Conservation (phyloP, 2,888 invertebrate genomes). For the Leptopilina myrica region DNA sequence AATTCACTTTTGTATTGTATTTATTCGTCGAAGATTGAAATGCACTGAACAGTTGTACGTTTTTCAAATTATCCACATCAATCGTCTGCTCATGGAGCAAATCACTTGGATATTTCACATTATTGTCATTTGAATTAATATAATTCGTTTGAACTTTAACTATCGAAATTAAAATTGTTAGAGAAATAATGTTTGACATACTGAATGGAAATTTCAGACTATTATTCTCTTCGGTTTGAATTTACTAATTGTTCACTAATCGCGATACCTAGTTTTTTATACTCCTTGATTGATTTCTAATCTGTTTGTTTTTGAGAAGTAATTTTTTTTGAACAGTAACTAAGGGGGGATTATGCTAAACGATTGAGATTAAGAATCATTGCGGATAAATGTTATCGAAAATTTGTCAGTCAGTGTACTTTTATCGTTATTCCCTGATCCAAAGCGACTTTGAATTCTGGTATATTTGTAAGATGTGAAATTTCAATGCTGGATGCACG, state of each 20-base stretch:
- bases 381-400: not conserved
- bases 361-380: no score
- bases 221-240: not conserved
- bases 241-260: not conserved
- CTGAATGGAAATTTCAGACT: not conserved
- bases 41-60: not conserved
- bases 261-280: not conserved
- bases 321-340: no score
- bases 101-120: not conserved
- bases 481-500: constrained; percentile 25
- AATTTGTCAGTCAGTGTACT: not conserved
- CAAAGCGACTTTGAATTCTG: not conserved
- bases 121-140: not conserved
- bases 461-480: constrained; percentile 26
- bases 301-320: not conserved
- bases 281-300: constrained; percentile 1
- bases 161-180: not conserved
- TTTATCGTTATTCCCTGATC: not conserved
- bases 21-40: not conserved
- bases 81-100: not conserved
- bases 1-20: constrained; percentile 7
- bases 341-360: no score
- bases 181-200: not conserved
- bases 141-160: not conserved
- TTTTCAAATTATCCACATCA: not conserved